Base-by-base conservation (phyloP, 2,888 invertebrate species). In the Malachius bipustulatus region DNA sequence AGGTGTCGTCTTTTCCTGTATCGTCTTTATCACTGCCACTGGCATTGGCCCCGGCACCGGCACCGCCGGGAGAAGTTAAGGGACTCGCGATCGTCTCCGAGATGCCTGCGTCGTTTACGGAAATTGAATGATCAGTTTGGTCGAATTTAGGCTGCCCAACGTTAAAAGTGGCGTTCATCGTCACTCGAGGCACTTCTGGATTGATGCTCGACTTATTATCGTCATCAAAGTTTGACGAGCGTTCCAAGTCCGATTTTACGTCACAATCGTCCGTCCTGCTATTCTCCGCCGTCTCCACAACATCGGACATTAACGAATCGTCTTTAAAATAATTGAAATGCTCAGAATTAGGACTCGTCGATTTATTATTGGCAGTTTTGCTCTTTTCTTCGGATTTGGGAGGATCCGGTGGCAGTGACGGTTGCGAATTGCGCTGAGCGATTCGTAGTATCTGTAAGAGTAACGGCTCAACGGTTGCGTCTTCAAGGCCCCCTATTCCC, bases 371-470 rank as follows among this genome's bases (percentile, higher is more conserved):
- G n/a, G 24, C 24, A 19, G 6, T 19, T 8, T 8, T n/a, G n/a
- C 24, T 19, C 6, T n/a, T 19, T 8, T n/a, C n/a, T 6, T 19
- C n/a, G 6, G 24, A 19, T 19, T 19, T 19, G 6, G 24, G 6
- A n/a, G n/a, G n/a, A n/a, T n/a, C n/a, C n/a, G n/a, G n/a, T n/a
- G n/a, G n/a, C n/a, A n/a, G n/a, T n/a, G n/a, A n/a, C 26, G 39
- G 45, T 39, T 48, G 51, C 31, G 46, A 41, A 42, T 50, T 50
- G 13, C 24, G 32, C 49, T 54, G 55, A 48, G 56, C 53, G 44
- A 53, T 48, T 47, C 54, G 50, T 31, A 60, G 45, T 38, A 62
- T 37, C 40, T 60, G 57, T 30, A 56, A 45, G 27, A 63, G 44
- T 36, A 63, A 33, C 30, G 63, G 62, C 37, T 50, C 47, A 34